Evolutionary conservation across 2,113 vertebrate species (phyloP).

Genomic region (Corydoras maculifer): DNA sequence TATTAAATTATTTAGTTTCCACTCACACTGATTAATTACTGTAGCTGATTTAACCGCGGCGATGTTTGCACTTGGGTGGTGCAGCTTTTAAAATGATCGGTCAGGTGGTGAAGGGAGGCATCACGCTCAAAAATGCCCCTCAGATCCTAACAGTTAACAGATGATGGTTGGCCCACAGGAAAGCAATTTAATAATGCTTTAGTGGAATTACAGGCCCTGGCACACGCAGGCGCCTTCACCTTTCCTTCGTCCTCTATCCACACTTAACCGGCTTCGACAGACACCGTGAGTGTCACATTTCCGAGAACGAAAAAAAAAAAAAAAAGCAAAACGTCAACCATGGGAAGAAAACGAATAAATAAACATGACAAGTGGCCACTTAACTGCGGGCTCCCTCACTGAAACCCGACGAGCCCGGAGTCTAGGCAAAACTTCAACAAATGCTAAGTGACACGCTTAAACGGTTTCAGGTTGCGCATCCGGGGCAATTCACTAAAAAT

Average conservation of each 20-base stretch:
- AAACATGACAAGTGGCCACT: slow-evolving; percentile 71
- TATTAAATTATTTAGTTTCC: slow-evolving; percentile 41
- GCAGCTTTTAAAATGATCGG: background rate
- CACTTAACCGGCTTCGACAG: slow-evolving; percentile 56
- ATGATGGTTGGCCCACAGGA: slow-evolving; percentile 5
- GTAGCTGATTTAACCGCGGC: slow-evolving; percentile 57
- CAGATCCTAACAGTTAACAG: slow-evolving; percentile 28
- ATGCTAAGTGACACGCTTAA: slow-evolving; percentile 70
- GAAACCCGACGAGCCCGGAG: slow-evolving; percentile 64
- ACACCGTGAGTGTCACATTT: slow-evolving; percentile 42
- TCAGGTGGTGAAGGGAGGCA: slow-evolving; percentile 23
- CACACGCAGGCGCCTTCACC: slow-evolving; percentile 34
- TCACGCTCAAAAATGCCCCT: slow-evolving; percentile 24
- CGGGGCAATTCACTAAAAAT: slow-evolving; percentile 71
- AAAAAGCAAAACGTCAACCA: slow-evolving; percentile 44
- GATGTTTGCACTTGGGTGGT: slow-evolving; percentile 43
- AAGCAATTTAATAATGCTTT: slow-evolving; percentile 44
- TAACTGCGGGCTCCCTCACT: slow-evolving; percentile 61
- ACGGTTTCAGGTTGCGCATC: slow-evolving; percentile 71
- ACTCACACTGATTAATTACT: slow-evolving; percentile 58
- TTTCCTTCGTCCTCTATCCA: slow-evolving; percentile 39
- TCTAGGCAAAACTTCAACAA: slow-evolving; percentile 66
- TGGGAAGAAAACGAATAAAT: slow-evolving; percentile 63
- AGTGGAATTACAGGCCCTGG: slow-evolving; percentile 30
- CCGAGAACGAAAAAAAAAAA: background rate